A percentile compares a stretch with the other conserved stretches of the same genome.
Evolutionary conservation across 2,797 vertebrate genomes (phyloP).

Genomic region (Dipus sagitta): DNA sequence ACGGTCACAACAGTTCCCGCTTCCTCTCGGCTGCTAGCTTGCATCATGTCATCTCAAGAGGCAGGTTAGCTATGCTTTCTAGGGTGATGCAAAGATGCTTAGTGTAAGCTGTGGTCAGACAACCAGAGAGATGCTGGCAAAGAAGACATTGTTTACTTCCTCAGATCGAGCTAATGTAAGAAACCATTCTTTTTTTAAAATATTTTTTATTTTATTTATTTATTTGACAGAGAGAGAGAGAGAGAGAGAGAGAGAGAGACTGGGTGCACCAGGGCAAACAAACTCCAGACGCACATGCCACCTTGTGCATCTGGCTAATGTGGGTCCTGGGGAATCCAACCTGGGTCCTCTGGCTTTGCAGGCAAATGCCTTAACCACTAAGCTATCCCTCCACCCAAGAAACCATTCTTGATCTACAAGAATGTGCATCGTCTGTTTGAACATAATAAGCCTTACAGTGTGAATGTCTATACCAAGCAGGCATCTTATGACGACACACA

Average conservation of each 20-base stretch:
- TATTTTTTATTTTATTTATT: too few species aligned
- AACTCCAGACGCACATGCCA: too few species aligned
- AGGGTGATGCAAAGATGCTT: constrained; percentile 49
- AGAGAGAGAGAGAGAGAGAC: too few species aligned
- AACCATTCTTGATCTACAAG: neutral
- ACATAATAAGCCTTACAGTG: neutral
- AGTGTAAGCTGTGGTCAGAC: constrained; percentile 25
- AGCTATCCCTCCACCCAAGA: neutral
- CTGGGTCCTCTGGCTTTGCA: too few species aligned
- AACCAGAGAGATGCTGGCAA: constrained; percentile 24
- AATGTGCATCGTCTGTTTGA: neutral
- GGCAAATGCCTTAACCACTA: too few species aligned
- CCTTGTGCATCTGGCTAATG: too few species aligned
- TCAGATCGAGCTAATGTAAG: constrained; percentile 55
- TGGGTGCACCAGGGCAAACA: too few species aligned
- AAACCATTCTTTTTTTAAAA: neutral
- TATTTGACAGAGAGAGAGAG: too few species aligned
- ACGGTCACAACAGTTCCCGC: constrained; percentile 70
- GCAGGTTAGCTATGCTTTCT: constrained; percentile 20
- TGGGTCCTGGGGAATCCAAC: too few species aligned
- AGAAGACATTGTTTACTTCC: constrained; percentile 60
- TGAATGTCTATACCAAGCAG: neutral
- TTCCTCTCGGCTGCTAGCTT: constrained; percentile 76
- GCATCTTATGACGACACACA: neutral
- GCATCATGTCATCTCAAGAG: constrained; percentile 33